phyloP scores from a whole-genome alignment of 2,113 vertebrate species.

The Caracal caracal region DNA sequence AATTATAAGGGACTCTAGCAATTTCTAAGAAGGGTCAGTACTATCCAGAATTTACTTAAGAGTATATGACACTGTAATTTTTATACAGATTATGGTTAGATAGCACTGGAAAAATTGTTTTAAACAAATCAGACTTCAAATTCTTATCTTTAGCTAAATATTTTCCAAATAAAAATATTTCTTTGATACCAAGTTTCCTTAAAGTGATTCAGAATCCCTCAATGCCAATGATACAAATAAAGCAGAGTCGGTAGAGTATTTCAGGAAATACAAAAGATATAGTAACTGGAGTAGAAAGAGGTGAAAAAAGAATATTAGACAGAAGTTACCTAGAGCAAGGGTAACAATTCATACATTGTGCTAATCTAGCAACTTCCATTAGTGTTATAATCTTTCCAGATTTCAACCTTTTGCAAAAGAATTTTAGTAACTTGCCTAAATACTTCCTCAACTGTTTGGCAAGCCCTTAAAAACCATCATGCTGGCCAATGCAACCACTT shows the following conservation, averaged over 20 bases:
- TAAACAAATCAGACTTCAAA: not conserved
- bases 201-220: not conserved
- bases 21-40: not conserved
- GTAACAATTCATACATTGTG: not conserved
- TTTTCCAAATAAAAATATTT: constrained; percentile 16
- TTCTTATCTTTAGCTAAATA: constrained; percentile 20
- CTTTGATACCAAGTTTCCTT: constrained; percentile 28
- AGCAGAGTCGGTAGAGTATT: not conserved
- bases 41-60: not conserved
- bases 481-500: not conserved
- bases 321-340: not conserved
- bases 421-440: constrained; percentile 17
- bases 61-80: not conserved
- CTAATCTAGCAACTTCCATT: not conserved
- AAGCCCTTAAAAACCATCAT: not conserved
- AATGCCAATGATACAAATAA: not conserved
- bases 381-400: not conserved
- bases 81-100: not conserved
- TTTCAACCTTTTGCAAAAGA: not conserved
- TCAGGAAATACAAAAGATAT: not conserved
- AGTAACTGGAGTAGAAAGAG: not conserved
- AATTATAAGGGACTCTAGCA: not conserved
- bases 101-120: not conserved
- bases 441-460: not conserved
- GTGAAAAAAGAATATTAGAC: not conserved